phyloP scores from a whole-genome alignment of 2,888 invertebrate genomes.

The Philonicus albiceps region DNA sequence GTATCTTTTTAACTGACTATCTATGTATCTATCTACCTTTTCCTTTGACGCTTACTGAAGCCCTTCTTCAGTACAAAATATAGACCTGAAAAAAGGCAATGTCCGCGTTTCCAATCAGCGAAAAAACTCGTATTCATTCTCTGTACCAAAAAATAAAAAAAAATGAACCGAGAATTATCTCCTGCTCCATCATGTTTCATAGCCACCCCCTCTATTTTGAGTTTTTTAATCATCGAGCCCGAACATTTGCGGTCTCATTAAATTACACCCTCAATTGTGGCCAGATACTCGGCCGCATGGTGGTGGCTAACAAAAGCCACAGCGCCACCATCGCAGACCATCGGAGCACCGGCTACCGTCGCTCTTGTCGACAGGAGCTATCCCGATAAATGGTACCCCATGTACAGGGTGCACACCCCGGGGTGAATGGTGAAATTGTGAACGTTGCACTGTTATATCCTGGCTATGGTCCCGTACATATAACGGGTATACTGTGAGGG shows the following conservation, averaged over 20 bases:
- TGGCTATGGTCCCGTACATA: background rate
- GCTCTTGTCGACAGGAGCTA: background rate
- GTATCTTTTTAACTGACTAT: background rate
- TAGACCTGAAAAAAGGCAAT: background rate
- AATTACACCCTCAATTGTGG: constrained; percentile 46
- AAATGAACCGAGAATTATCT: background rate
- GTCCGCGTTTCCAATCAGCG: background rate
- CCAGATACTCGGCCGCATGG: constrained; percentile 41
- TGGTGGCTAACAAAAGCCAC: constrained; percentile 40
- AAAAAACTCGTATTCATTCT: background rate
- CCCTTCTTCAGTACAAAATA: background rate
- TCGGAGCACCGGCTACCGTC: background rate
- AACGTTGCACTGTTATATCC: background rate
- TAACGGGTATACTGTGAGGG: constrained; percentile 20
- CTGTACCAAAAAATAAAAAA: background rate
- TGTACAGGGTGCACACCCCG: constrained; percentile 41
- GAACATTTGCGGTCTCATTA: constrained; percentile 48
- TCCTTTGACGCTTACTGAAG: background rate
- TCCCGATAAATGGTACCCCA: constrained; percentile 16
- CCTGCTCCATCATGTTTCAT: constrained; percentile 26
- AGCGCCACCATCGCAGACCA: constrained; percentile 26
- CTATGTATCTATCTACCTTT: background rate
- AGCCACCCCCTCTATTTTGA: background rate
- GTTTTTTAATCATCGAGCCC: constrained; percentile 38
- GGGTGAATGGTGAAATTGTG: background rate